These are phyloP conservation scores for Plutella xylostella DNA, from an alignment of 2,888 invertebrate species.

Conservation along the genomic window DNA sequence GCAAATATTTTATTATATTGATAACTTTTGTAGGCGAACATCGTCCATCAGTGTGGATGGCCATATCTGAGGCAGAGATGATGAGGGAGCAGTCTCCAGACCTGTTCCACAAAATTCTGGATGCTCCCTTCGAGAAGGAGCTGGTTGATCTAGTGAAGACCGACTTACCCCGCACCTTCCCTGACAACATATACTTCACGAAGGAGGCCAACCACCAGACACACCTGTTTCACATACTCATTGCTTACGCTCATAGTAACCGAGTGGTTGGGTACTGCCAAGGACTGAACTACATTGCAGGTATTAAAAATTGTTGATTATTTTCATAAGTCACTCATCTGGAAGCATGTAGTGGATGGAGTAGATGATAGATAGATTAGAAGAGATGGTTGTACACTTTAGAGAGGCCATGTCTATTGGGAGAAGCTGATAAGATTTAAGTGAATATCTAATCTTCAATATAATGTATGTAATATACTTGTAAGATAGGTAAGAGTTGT, in stretches of 20 bases:
- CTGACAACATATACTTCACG: conserved; percentile 93
- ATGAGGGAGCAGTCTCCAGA: conserved; percentile 74
- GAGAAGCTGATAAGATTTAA: no score
- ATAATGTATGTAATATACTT: no score
- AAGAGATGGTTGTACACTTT: no score
- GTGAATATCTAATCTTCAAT: no score
- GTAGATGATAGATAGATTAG: no score
- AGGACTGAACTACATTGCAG: conserved; percentile 94
- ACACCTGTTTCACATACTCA: conserved; percentile 85
- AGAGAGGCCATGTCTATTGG: no score
- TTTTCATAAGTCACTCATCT: no score
- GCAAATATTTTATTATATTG: no score
- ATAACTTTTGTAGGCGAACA: conserved; percentile 55
- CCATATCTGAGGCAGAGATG: conserved; percentile 83
- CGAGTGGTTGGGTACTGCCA: conserved; percentile 92
- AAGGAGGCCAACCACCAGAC: conserved; percentile 79
- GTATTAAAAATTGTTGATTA: no score
- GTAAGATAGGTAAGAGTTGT: no score
- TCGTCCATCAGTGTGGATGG: conserved; percentile 84
- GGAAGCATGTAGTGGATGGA: no score
- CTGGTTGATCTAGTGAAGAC: conserved; percentile 86
- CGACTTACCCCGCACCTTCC: conserved; percentile 93
- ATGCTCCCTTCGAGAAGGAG: conserved; percentile 76
- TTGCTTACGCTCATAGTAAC: conserved; percentile 91
- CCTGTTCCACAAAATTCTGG: conserved; percentile 76